Conservation (phyloP, 2,888 invertebrate species). For the Rhagium mordax region DNA sequence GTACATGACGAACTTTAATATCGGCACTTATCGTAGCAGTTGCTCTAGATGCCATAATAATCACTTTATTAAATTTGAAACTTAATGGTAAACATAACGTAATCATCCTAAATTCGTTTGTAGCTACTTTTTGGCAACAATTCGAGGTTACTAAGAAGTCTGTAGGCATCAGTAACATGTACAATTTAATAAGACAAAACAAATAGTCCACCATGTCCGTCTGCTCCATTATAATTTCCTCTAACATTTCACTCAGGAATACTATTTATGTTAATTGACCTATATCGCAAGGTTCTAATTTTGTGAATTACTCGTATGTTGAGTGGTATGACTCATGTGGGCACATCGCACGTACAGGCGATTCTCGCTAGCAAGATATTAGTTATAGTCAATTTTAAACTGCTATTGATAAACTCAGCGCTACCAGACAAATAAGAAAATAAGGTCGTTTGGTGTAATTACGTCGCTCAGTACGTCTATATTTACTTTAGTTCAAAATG, state of each 20-base stretch:
- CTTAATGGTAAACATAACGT: too few relatives aligned
- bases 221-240: background rate
- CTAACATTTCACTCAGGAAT: background rate
- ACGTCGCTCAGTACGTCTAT: background rate
- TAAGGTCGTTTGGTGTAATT: background rate
- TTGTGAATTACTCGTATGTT: background rate
- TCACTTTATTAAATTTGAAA: too few relatives aligned
- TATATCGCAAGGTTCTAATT: background rate
- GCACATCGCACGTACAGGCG: background rate
- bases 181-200: background rate
- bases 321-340: background rate
- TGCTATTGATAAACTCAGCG: background rate
- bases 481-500: conserved; percentile 11
- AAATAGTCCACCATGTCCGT: background rate
- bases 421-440: background rate
- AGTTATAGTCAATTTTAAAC: background rate
- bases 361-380: background rate
- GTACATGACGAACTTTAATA: too few relatives aligned
- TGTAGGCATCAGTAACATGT: background rate
- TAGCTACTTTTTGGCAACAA: too few relatives aligned
- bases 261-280: conserved; percentile 6
- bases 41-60: too few relatives aligned
- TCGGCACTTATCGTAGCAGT: too few relatives aligned
- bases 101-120: too few relatives aligned
- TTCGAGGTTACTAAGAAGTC: background rate